These are phyloP conservation scores for Parapristionchus giblindavisi DNA, from an alignment of 2,888 invertebrate species.

Conservation along the genomic window DNA sequence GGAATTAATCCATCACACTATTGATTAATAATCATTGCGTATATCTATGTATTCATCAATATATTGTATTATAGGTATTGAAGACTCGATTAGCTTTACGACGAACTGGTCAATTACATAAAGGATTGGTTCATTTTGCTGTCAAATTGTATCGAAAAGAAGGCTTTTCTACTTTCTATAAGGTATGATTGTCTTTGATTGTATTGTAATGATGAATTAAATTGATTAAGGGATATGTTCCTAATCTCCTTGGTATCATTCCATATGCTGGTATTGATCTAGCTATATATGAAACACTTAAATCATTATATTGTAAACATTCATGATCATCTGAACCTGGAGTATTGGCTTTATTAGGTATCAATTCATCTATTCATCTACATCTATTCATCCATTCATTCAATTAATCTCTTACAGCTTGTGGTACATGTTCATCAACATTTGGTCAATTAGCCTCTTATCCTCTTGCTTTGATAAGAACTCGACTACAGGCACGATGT, in stretches of 20 bases:
- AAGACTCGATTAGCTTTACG: constrained; percentile 95
- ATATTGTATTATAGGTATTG: constrained; percentile 82
- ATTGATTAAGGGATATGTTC: constrained; percentile 97
- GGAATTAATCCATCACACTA: too few relatives aligned
- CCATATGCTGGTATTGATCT: constrained; percentile 99
- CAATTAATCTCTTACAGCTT: constrained; percentile 79
- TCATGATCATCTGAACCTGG: constrained; percentile 79
- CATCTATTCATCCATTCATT: not conserved
- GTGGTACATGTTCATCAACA: constrained; percentile 92
- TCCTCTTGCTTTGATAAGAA: constrained; percentile 92
- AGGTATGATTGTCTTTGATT: too few relatives aligned
- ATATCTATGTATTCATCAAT: too few relatives aligned
- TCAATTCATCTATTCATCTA: too few relatives aligned
- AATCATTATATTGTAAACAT: constrained; percentile 75
- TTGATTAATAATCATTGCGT: too few relatives aligned
- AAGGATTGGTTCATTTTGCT: constrained; percentile 87
- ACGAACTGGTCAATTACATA: constrained; percentile 89
- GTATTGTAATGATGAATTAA: not conserved
- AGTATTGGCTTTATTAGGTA: constrained; percentile 75
- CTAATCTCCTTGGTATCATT: constrained; percentile 90
- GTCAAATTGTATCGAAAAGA: constrained; percentile 86
- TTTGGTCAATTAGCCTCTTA: constrained; percentile 97
- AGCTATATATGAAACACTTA: constrained; percentile 95
- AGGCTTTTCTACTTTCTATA: constrained; percentile 86
- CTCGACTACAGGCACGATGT: constrained; percentile 85